Conservation (phyloP, 2,888 invertebrate genomes). For the Germaria angustata region DNA sequence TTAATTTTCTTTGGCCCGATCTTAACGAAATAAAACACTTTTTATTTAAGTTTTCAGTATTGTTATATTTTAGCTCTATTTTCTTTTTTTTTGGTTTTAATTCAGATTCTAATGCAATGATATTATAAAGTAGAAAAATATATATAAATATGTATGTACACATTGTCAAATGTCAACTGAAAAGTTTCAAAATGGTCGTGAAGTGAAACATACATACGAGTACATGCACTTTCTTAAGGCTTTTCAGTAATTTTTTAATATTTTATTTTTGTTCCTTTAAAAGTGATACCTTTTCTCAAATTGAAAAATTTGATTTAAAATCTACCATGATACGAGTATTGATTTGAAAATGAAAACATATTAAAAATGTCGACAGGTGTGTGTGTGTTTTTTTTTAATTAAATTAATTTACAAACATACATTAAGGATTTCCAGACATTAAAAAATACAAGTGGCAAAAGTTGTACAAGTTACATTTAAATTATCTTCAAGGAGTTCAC, state of each 20-base stretch:
- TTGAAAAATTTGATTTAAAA: background rate
- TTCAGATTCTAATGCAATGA: slow-evolving; percentile 58
- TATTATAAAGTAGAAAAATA: slow-evolving; percentile 66
- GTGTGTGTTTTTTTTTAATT: too few relatives aligned
- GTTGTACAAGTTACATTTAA: too few relatives aligned
- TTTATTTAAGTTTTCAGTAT: background rate
- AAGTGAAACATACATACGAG: slow-evolving; percentile 39
- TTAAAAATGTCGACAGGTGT: too few relatives aligned
- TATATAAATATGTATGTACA: slow-evolving; percentile 42
- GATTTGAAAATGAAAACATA: background rate
- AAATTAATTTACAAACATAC: too few relatives aligned
- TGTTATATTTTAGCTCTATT: background rate
- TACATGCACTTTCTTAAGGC: too few relatives aligned
- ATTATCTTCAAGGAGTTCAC: too few relatives aligned
- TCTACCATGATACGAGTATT: background rate
- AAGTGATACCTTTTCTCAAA: background rate
- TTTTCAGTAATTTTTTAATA: slow-evolving; percentile 16
- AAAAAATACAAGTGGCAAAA: too few relatives aligned
- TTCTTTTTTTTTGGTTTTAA: slow-evolving; percentile 13
- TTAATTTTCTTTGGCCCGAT: too few relatives aligned
- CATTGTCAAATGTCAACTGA: slow-evolving; percentile 28
- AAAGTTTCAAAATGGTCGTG: slow-evolving; percentile 31
- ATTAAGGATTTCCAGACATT: too few relatives aligned
- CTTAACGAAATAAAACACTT: background rate
- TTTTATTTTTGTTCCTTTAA: background rate